Percentiles rank a stretch among this genome's conserved stretches.
phyloP scores from a whole-genome alignment of 2,797 vertebrate species.

The Rhadinocentrus ornatus region DNA sequence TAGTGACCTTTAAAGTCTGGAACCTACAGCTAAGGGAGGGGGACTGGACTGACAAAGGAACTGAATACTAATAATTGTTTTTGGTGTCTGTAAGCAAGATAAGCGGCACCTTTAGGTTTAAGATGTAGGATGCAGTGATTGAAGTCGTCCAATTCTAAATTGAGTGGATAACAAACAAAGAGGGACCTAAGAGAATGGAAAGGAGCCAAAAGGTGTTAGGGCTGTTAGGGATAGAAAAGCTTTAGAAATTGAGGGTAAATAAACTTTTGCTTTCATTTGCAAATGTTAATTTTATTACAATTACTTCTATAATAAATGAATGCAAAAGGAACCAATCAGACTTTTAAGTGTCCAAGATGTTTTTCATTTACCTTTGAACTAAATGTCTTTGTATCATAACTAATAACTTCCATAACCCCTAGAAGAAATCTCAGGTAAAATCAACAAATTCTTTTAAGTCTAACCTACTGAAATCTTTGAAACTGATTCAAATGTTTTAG shows the following conservation, averaged over 20 bases:
- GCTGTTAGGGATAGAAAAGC: slow-evolving; percentile 11
- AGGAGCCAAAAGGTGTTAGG: too few species aligned
- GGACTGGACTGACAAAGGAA: not conserved
- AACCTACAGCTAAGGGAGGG: not conserved
- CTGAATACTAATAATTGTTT: not conserved
- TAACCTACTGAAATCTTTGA: slow-evolving; percentile 9
- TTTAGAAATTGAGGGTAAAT: not conserved
- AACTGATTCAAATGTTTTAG: slow-evolving; percentile 3
- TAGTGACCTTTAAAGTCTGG: slow-evolving; percentile 6
- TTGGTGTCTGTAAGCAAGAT: too few species aligned
- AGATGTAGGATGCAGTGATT: too few species aligned
- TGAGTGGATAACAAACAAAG: too few species aligned
- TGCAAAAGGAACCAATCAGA: slow-evolving; percentile 17
- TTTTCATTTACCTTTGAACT: slow-evolving; percentile 12
- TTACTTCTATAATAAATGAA: slow-evolving; percentile 11
- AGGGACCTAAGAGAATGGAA: too few species aligned
- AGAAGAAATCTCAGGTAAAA: slow-evolving; percentile 1
- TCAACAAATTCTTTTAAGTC: slow-evolving; percentile 4
- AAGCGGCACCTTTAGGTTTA: too few species aligned
- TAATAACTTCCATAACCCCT: not conserved
- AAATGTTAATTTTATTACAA: slow-evolving; percentile 32
- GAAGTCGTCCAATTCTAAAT: too few species aligned
- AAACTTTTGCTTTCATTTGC: slow-evolving; percentile 17
- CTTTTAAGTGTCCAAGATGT: not conserved
- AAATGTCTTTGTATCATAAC: not conserved